Evolutionary conservation across 2,113 vertebrate genomes (phyloP).

Genomic region (Cyanoderma ruficeps): DNA sequence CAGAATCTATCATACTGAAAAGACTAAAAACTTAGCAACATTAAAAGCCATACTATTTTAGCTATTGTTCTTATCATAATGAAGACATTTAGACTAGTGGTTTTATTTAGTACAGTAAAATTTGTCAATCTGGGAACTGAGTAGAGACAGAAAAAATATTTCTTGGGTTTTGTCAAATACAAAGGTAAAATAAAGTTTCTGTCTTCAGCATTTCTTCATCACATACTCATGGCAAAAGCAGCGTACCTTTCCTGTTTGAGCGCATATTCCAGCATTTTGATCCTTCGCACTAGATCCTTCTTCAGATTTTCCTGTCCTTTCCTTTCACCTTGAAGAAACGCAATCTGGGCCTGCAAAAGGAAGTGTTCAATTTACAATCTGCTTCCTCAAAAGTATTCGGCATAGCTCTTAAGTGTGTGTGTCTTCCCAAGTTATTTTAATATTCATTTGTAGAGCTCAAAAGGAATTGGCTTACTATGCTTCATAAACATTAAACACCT

Average conservation of each 20-base stretch:
- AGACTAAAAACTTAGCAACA: background rate
- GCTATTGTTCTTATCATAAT: background rate
- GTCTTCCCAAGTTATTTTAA: background rate
- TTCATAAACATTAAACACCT: background rate
- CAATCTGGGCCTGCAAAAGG: slow-evolving; percentile 82
- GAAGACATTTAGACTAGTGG: background rate
- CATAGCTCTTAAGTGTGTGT: background rate
- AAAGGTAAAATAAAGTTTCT: background rate
- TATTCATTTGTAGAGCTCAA: background rate
- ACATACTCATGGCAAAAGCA: background rate
- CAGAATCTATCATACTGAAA: background rate
- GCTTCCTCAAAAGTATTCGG: background rate
- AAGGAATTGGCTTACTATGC: background rate
- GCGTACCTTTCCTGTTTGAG: slow-evolving; percentile 86
- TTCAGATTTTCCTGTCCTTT: slow-evolving; percentile 88
- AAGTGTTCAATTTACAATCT: slow-evolving; percentile 23
- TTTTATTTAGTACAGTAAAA: background rate
- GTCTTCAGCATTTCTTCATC: background rate
- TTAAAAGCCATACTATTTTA: background rate
- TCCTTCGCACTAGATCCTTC: slow-evolving; percentile 86
- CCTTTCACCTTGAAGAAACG: slow-evolving; percentile 86
- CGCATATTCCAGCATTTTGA: slow-evolving; percentile 89
- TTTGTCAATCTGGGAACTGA: background rate
- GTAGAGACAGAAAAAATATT: background rate
- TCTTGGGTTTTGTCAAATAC: background rate